phyloP scores from a whole-genome alignment of 2,888 invertebrate species.

The Vandiemenella viatica region DNA sequence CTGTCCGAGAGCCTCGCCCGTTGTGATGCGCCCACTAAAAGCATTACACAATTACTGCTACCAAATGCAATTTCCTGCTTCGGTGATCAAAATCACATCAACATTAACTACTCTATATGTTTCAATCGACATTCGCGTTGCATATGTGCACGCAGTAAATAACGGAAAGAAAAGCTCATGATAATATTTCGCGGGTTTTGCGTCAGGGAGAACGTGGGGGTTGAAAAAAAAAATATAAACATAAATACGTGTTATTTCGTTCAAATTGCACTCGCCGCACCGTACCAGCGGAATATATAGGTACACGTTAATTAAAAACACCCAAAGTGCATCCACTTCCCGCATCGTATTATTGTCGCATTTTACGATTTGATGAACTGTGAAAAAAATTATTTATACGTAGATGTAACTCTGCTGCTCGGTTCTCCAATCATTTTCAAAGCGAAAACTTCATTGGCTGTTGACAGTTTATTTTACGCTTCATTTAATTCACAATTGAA shows the following conservation, averaged over 20 bases:
- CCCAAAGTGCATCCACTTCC: slow-evolving; percentile 12
- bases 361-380: slow-evolving; percentile 15
- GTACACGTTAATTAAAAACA: slow-evolving; percentile 10
- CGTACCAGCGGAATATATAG: neutral
- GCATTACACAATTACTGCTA: slow-evolving; percentile 23
- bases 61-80: slow-evolving; percentile 24
- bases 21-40: slow-evolving; percentile 9
- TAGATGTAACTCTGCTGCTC: neutral
- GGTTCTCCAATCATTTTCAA: slow-evolving; percentile 3
- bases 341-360: slow-evolving; percentile 15
- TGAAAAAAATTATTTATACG: slow-evolving; percentile 13
- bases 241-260: too few relatives aligned
- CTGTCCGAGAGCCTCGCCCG: neutral
- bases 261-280: too few relatives aligned
- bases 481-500: slow-evolving; percentile 15
- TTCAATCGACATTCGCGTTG: neutral
- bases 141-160: neutral
- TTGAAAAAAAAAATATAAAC: too few relatives aligned
- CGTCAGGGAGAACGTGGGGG: too few relatives aligned
- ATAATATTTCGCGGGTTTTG: neutral
- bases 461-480: slow-evolving; percentile 12
- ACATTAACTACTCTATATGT: slow-evolving; percentile 1
- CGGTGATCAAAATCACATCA: slow-evolving; percentile 23
- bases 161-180: neutral
- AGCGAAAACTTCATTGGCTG: slow-evolving; percentile 7